These are phyloP conservation scores for Plagodis dolabraria DNA, from an alignment of 2,888 invertebrate species.

Conservation along the genomic window DNA sequence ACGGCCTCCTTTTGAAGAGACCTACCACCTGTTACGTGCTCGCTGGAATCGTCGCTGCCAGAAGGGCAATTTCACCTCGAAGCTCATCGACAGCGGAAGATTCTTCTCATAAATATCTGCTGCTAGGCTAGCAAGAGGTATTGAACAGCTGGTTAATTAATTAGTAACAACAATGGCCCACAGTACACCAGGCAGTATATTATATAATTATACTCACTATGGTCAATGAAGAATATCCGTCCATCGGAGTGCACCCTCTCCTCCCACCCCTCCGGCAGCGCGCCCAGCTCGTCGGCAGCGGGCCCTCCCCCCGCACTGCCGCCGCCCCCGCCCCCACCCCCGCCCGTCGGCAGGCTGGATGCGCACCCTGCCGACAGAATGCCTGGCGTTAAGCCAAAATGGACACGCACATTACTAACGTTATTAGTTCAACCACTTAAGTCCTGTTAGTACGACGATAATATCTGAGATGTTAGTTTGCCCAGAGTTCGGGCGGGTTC, in stretches of 20 bases:
- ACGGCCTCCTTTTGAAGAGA: too few relatives aligned
- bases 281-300: conserved; percentile 94
- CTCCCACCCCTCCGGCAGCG: conserved; percentile 99
- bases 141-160: too few relatives aligned
- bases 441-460: neutral
- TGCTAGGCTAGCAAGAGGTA: too few relatives aligned
- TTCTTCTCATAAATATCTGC: too few relatives aligned
- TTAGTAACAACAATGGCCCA: too few relatives aligned
- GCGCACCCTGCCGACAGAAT: conserved; percentile 84
- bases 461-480: too few relatives aligned
- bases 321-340: conserved; percentile 31
- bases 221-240: conserved; percentile 99
- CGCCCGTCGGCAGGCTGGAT: conserved; percentile 89
- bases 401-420: neutral
- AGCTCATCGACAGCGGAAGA: too few relatives aligned
- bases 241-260: conserved; percentile 98
- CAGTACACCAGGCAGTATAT: too few relatives aligned
- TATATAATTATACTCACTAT: conserved; percentile 88
- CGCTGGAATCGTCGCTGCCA: too few relatives aligned
- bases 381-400: conserved; percentile 20
- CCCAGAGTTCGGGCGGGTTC: too few relatives aligned
- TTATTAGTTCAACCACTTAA: neutral
- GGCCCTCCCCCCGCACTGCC: conserved; percentile 49
- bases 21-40: too few relatives aligned
- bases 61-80: too few relatives aligned